Base-by-base conservation (phyloP, 2,113 vertebrate genomes). In the Bolborhynchus lineola region DNA sequence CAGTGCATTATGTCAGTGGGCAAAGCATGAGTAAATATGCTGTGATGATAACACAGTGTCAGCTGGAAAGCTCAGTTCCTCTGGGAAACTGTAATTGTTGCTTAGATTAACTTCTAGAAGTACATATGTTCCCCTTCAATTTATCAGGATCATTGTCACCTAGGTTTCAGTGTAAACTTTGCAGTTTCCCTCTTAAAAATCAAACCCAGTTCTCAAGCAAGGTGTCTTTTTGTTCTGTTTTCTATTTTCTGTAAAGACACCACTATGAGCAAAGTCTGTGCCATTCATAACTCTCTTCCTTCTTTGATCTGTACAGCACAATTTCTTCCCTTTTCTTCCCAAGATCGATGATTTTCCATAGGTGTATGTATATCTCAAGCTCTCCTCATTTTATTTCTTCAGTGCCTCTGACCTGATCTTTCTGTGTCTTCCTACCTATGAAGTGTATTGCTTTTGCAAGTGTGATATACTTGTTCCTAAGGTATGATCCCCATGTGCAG, bases 221-320 rank as follows among this genome's bases (percentile, higher is more conserved):
- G 64, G 18, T 55, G 28, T 21, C 44, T 49, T n/a, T 81, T 71
- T 44, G 12, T 35, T 72, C 25, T 41, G 13, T 39, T 62, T 64
- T 49, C 41, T 67, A 1, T 47, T 59, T 94, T 82, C 41, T 86
- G 69, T 71, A 44, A 74, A 83, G 37, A 28, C 25, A 65, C 2
- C 11, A 24, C 28, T 64, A 1, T 23, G 46, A 74, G 47, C 46
- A 81, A 71, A 88, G 37, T 57, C 50, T 46, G 8, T 86, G 49
- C 77, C 21, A 16, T 63, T 68, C 1, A 1, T 57, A 81, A 50
- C 46, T 62, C 37, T 3, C 46, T 0, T 0, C 35, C 4, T 8
- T 16, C 29, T 92, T 77, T 88, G 17, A 47, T 39, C 53, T 74
- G n/a, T 77, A 16, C 57, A 44, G 70, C 18, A n/a, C 0, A 0